Base-by-base conservation (phyloP, 2,888 invertebrate genomes). In the Tillus elongatus region DNA sequence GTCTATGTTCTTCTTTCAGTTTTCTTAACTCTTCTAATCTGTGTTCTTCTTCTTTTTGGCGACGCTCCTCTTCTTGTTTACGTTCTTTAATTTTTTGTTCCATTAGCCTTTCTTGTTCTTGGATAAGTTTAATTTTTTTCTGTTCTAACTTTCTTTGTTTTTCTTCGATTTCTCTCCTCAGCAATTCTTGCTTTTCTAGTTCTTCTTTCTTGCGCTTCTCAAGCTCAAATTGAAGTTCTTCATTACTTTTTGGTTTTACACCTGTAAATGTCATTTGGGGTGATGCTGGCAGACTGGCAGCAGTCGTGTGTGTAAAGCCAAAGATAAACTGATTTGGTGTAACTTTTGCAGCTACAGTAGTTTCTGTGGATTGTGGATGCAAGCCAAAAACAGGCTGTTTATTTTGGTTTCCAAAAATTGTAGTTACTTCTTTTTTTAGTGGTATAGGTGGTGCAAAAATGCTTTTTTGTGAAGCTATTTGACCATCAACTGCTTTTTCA, bases 111-210 rank as follows among this genome's bases (percentile, higher is more conserved):
- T 42, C 36, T 35, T 49, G 42, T 42, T 45, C 45, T 40, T 59
- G 51, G 15, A 44, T 34, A 16, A 44, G 41, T 40, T 51, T 32
- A 36, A 41, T 9, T 30, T 30, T 36, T 32, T 38, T 33, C 33
- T 45, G 35, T 30, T 45, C 35, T 8, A 38, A 37, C 13, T n/a
- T n/a, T n/a, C n/a, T n/a, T n/a, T n/a, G n/a, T n/a, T n/a, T n/a
- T n/a, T n/a, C n/a, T n/a, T n/a, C n/a, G n/a, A n/a, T n/a, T n/a
- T n/a, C n/a, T 43, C 35, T 14, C 39, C 36, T 42, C 31, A 45
- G 35, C 35, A 48, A 43, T 42, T 49, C 36, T 36, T 40, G 35
- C 37, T 37, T 41, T 37, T 54, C 50, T 10, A 43, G 15, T 40
- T 54, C 49, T 29, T 51, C 34, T 32, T 44, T 38, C 11, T 42